phyloP scores from a whole-genome alignment of 2,113 vertebrate genomes.

The Pica pica region DNA sequence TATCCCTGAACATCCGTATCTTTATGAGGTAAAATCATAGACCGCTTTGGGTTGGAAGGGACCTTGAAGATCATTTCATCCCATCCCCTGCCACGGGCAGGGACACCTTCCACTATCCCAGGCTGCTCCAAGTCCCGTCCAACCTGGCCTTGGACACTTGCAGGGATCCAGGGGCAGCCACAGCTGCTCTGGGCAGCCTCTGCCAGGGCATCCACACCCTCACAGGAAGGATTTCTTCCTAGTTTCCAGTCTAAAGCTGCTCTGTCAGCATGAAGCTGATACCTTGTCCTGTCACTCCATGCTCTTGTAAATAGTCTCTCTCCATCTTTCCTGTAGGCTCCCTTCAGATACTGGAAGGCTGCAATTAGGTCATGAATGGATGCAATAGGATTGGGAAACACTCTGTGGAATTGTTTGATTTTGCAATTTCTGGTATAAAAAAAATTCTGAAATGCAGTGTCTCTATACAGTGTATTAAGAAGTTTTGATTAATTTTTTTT shows the following conservation, averaged over 20 bases:
- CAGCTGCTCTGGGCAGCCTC: neutral
- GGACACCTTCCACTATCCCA: accelerated
- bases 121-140: neutral
- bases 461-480: neutral
- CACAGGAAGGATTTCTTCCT: neutral
- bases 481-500: neutral
- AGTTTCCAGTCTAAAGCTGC: neutral
- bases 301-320: neutral
- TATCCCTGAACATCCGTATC: neutral
- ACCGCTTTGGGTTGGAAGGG: neutral
- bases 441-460: neutral
- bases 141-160: accelerated
- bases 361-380: too few species aligned
- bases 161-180: neutral
- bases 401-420: neutral
- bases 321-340: neutral
- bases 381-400: neutral
- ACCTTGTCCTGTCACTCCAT: neutral
- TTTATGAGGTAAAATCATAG: constrained; percentile 70
- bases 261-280: neutral
- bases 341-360: neutral
- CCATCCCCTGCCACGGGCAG: too few species aligned
- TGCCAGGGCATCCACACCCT: neutral
- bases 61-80: neutral
- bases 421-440: neutral